Conservation (phyloP, 2,888 invertebrate species). For the Ectropis crepuscularia region DNA sequence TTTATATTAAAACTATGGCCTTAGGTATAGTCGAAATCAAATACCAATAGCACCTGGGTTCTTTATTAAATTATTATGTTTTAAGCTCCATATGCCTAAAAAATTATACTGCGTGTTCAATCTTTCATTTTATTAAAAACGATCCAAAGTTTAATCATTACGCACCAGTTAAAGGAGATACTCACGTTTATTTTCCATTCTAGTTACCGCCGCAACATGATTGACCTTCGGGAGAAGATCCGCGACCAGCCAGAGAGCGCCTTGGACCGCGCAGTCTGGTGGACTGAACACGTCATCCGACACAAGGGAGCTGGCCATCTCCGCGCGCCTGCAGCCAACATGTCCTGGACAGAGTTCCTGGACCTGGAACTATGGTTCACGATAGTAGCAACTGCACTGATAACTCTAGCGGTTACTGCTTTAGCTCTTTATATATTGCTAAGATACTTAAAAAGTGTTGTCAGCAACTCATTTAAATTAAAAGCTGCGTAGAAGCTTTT, state of each 20-base stretch:
- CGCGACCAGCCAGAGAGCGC: slow-evolving; percentile 65
- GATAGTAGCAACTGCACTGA: neutral
- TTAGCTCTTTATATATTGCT: neutral
- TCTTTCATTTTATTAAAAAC: too few relatives aligned
- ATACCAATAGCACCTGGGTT: too few relatives aligned
- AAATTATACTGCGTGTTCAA: too few relatives aligned
- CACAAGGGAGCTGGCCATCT: slow-evolving; percentile 70
- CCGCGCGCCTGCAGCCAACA: slow-evolving; percentile 59
- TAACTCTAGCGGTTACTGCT: neutral
- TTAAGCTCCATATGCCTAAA: too few relatives aligned
- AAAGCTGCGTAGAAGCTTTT: neutral
- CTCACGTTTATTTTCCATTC: slow-evolving; percentile 1
- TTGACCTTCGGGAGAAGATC: slow-evolving; percentile 50
- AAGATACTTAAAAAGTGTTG: neutral
- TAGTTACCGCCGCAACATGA: slow-evolving; percentile 48
- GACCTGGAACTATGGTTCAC: slow-evolving; percentile 13
- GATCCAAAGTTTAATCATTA: too few relatives aligned
- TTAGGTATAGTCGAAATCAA: too few relatives aligned
- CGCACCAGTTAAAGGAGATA: too few relatives aligned
- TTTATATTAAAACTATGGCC: too few relatives aligned
- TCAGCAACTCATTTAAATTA: neutral
- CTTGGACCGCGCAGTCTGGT: slow-evolving; percentile 72
- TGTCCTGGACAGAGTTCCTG: slow-evolving; percentile 52
- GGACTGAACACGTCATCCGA: slow-evolving; percentile 74
- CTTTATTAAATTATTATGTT: too few relatives aligned